phyloP scores from a whole-genome alignment of 2,888 invertebrate species.

The Apamea epomidion region DNA sequence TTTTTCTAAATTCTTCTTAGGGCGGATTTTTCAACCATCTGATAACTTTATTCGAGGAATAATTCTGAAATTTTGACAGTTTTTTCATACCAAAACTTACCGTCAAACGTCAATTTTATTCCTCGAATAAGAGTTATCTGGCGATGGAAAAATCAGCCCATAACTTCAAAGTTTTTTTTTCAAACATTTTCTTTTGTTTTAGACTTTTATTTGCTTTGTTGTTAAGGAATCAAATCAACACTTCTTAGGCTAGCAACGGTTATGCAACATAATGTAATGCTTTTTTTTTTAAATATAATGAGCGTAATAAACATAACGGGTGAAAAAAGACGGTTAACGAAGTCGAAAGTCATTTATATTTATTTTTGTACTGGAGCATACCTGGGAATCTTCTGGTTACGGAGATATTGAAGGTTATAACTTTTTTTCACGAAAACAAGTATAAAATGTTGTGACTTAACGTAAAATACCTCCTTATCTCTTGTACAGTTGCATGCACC shows the following conservation, averaged over 20 bases:
- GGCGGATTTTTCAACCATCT: too few relatives aligned
- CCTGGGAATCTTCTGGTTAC: not conserved
- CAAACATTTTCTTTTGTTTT: not conserved
- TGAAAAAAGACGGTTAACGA: not conserved
- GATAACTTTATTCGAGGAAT: too few relatives aligned
- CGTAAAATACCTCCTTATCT: not conserved
- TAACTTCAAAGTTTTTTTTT: not conserved
- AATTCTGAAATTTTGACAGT: too few relatives aligned
- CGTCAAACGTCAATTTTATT: too few relatives aligned
- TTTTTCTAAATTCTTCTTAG: not conserved
- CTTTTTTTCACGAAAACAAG: not conserved
- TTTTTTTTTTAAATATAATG: not conserved
- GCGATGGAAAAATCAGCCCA: too few relatives aligned
- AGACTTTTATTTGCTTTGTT: not conserved
- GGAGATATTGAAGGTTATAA: not conserved
- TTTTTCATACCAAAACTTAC: too few relatives aligned
- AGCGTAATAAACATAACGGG: not conserved
- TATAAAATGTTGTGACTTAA: not conserved
- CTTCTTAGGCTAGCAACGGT: not conserved
- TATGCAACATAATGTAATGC: not conserved
- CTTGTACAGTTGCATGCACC: not conserved
- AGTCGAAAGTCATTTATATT: not conserved
- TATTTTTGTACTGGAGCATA: not conserved
- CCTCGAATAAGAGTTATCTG: too few relatives aligned
- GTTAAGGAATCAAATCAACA: not conserved